Evolutionary conservation across 1,140 invertebrate genomes (phyloP), one percentile per base, ranked within the genome.

Genomic region (Bombus confusus): DNA sequence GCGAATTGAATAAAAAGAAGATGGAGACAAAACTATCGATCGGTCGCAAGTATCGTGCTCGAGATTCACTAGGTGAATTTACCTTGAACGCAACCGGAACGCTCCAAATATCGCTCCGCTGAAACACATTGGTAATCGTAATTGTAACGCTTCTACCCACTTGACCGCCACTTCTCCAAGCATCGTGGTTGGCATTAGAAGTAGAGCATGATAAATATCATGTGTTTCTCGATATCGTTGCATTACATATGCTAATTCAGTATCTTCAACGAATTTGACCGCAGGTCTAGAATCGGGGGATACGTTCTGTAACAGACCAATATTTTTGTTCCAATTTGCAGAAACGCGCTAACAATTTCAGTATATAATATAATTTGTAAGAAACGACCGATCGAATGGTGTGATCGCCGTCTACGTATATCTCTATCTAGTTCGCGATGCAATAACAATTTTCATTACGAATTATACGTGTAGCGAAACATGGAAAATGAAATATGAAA

Each of bases 121-220:
- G 74, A 98, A 95, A 93, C 98, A 99, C 98, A 99, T 99, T 3
- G 98, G 98, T 47, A 99, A 94, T 79, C 96, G 97, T 31, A 97
- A 98, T 95, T 99, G 98, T 72, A 99, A 96, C 13, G 97, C 99
- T 96, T 99, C 99, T 80, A 99, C 96, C 98, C 99, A 99, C 95
- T 99, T 99, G 10, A 99, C 98, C 13, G 98, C 97, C 31, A 99
- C 98, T 96, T 99, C 97, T 92, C 98, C 98, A 12, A 99, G 95
- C 98, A 99, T 99, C 92, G 98, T 99, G 13, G 99, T 99, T 28
- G 98, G 98, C 98, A 99, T 99, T 80, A 97, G 96, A 52, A 99
- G 96, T 13, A 98, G 94, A 0, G 98, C 97, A 95, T 99, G 99
- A 85, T 98, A 97, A 77, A 99, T 96, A 95, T 99, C 99, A 94